phyloP scores from a whole-genome alignment of 2,797 vertebrate genomes.

The Somateria mollissima region DNA sequence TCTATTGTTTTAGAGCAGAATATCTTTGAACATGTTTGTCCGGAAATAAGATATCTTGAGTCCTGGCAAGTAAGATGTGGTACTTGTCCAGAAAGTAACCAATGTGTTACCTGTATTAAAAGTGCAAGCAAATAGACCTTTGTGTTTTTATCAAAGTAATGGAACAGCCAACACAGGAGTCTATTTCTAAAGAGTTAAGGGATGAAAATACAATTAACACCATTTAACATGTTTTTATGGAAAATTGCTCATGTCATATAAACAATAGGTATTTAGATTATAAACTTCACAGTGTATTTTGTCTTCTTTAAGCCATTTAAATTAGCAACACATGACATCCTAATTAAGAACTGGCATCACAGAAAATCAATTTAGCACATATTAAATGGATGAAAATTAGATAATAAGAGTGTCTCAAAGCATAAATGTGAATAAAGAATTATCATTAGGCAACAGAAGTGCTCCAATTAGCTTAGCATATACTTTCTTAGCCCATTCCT shows the following conservation, averaged over 20 bases:
- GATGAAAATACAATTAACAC: not conserved
- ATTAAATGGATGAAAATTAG: not conserved
- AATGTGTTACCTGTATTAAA: not conserved
- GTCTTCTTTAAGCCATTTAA: not conserved
- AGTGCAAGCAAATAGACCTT: not conserved
- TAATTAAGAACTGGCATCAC: not conserved
- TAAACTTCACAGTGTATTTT: not conserved
- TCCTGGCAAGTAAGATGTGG: not conserved
- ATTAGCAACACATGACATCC: not conserved
- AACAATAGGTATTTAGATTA: not conserved
- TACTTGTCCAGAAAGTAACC: not conserved
- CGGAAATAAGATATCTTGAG: not conserved
- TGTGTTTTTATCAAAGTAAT: not conserved
- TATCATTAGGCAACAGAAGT: not conserved
- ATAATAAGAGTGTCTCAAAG: not conserved
- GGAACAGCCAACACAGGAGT: not conserved
- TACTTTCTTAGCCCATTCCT: not conserved
- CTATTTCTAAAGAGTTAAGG: not conserved
- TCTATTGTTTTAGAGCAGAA: not conserved
- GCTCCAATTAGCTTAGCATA: not conserved
- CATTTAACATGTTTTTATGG: not conserved
- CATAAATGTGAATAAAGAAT: not conserved
- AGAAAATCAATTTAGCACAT: constrained; percentile 11
- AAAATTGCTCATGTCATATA: not conserved
- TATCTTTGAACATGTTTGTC: not conserved